Evolutionary conservation across 2,888 invertebrate genomes (phyloP), one percentile per base, ranked within the genome.

Genomic region (Exephanes ischioxanthus): DNA sequence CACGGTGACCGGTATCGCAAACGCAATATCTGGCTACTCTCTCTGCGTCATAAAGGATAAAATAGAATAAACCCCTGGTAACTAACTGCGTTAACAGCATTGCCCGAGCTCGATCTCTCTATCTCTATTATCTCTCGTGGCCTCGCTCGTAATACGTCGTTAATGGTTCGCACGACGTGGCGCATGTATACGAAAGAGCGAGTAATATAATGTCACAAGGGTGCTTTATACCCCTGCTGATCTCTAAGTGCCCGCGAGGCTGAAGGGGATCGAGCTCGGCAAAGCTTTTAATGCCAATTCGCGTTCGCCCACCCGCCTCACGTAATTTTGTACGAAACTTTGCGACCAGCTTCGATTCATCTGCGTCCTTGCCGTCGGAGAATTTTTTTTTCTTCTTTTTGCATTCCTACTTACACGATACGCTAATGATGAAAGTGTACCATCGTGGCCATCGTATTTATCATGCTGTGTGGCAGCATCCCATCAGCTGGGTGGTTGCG

Each of bases 311-410:
- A 19, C 19, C 30, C 63, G 70, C 19, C 22, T 63, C 71, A 37
- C 71, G 71, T 72, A n/a, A 63, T 72, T 72, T 70, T 33, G 48
- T 26, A 19, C 58, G 4, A 19, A 19, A 71, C 68, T 71, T 71
- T 61, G 61, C 63, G 48, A 19, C 26, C 16, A n/a, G 30, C 16
- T 67, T 41, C 67, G 22, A 77, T 67, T 67, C 14, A 0, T 51
- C 30, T 26, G 51, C 4, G 16, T 41, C 37, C 26, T 86, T 86
- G 75, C 33, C 68, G 63, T 81, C 61, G 77, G 37, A 73, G 55
- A 66, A 72, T 79, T 88, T 89, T 89, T 88, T 87, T 87, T 88
- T 87, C 81, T 81, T 73, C 80, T 30, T 61, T 61, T 61, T 14
- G 14, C 61, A 14, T 61, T 61, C 6, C 1, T 55, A 55, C 9